Base-by-base conservation (phyloP, 2,797 vertebrate species). In the Denticeps clupeoides region DNA sequence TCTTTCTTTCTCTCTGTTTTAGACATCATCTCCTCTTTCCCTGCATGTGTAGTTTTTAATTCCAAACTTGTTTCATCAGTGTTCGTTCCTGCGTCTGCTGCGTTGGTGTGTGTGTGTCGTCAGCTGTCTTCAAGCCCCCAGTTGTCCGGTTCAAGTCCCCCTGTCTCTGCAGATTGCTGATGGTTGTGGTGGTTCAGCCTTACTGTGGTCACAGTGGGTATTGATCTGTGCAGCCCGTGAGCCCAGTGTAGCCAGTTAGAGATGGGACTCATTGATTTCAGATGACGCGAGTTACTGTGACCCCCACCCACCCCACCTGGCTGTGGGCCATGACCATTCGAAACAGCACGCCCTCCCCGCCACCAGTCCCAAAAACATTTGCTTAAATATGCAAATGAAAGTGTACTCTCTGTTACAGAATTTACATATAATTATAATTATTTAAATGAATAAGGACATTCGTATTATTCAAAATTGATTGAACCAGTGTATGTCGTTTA, bases 281-380 rank as follows among this genome's bases (percentile, higher is more conserved):
- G 60, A 66, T 66, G 55, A 62, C 64, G 55, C 42, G 56, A 60
- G 55, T 63, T 66, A 56, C 66, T 62, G 62, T 65, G 32, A n/a
- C n/a, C n/a, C n/a, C n/a, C n/a, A n/a, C n/a, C n/a, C n/a, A n/a
- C n/a, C n/a, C n/a, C n/a, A n/a, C n/a, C n/a, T n/a, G n/a, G n/a
- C n/a, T n/a, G n/a, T n/a, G n/a, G n/a, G n/a, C n/a, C n/a, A n/a
- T n/a, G n/a, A n/a, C n/a, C n/a, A n/a, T n/a, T n/a, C n/a, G n/a
- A n/a, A n/a, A n/a, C n/a, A n/a, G n/a, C n/a, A n/a, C n/a, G n/a
- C n/a, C n/a, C n/a, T n/a, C n/a, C n/a, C n/a, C n/a, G n/a, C n/a
- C n/a, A n/a, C n/a, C n/a, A n/a, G n/a, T n/a, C n/a, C n/a, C n/a
- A n/a, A n/a, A n/a, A n/a, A n/a, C n/a, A n/a, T n/a, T n/a, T n/a